Conservation (phyloP, 64 coral and sea anemone species). For the Anthopleura sola region DNA sequence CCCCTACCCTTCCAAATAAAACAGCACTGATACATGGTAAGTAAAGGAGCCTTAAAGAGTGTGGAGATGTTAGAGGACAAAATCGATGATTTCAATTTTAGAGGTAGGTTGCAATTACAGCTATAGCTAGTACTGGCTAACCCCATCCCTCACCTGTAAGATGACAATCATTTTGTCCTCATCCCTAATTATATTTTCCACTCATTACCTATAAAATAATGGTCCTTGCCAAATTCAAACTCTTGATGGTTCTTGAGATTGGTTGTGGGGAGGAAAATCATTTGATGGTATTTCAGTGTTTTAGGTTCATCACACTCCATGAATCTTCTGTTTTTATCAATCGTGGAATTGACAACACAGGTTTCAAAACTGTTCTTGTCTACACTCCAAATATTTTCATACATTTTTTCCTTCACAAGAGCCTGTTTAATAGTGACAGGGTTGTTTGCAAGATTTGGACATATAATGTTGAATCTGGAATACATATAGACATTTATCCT, state of each 20-base stretch:
- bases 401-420: slow-evolving; percentile 27
- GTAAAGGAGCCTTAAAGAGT: too few species aligned
- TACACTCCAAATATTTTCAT: slow-evolving; percentile 73
- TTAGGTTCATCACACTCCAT: slow-evolving; percentile 20
- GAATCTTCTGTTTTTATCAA: neutral
- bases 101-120: too few species aligned
- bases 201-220: slow-evolving; percentile 68
- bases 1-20: neutral
- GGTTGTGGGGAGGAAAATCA: slow-evolving; percentile 30
- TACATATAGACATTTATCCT: slow-evolving; percentile 27
- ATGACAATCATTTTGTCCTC: too few species aligned
- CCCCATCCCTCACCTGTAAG: too few species aligned
- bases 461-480: slow-evolving; percentile 46
- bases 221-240: slow-evolving; percentile 43
- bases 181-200: too few species aligned
- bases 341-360: slow-evolving; percentile 31
- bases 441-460: slow-evolving; percentile 45
- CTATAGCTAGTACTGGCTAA: too few species aligned
- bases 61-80: too few species aligned
- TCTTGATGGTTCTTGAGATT: neutral
- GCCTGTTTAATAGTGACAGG: neutral
- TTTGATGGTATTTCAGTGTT: slow-evolving; percentile 7
- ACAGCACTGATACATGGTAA: neutral
- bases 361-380: slow-evolving; percentile 46
- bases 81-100: too few species aligned